Conservation (phyloP, 2,113 vertebrate species). For the Willisornis vidua region DNA sequence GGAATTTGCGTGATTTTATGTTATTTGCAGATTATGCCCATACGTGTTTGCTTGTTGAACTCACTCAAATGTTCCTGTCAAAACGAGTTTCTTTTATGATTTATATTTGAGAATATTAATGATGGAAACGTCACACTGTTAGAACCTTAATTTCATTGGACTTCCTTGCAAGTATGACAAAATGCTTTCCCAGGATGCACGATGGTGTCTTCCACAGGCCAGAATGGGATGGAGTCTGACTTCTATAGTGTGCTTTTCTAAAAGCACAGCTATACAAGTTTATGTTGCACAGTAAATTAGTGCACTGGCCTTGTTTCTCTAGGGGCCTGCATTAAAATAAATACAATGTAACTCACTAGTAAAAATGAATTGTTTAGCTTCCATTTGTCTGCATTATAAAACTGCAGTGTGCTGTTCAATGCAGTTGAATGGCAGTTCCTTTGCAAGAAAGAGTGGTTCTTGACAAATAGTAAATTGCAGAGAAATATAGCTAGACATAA, state of each 20-base stretch:
- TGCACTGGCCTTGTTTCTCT: neutral
- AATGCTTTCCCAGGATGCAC: conserved; percentile 9
- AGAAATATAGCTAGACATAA: neutral
- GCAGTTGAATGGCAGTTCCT: neutral
- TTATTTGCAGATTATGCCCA: neutral
- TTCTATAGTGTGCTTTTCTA: neutral
- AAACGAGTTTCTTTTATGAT: neutral
- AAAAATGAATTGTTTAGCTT: conserved; percentile 16
- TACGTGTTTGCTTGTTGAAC: conserved; percentile 33
- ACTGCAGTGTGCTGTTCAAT: rapidly evolving
- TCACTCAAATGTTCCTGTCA: neutral
- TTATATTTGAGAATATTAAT: neutral
- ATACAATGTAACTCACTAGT: neutral
- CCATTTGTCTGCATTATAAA: neutral
- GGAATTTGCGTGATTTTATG: neutral
- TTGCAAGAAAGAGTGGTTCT: neutral
- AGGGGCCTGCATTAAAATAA: neutral
- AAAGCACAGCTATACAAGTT: neutral
- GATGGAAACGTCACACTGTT: neutral
- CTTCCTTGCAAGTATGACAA: neutral
- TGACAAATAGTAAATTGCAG: neutral
- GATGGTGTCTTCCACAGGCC: neutral
- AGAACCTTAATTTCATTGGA: neutral
- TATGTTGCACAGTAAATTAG: neutral
- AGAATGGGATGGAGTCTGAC: neutral